These are phyloP conservation scores for Achatina immaculata DNA, from an alignment of 1,140 invertebrate genomes.

Conservation along the genomic window DNA sequence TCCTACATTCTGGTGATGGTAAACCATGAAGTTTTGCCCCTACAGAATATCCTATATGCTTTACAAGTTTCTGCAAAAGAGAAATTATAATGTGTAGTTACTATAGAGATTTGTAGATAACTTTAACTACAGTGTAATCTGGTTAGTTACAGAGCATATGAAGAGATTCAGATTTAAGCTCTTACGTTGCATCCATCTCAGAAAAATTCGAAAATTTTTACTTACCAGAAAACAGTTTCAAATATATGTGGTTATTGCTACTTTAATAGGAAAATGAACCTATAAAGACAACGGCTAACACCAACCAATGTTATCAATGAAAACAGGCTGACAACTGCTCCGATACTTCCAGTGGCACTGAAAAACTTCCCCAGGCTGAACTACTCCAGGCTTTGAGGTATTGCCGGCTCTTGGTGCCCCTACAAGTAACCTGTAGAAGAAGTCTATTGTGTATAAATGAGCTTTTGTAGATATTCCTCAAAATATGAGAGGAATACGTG, in stretches of 20 bases:
- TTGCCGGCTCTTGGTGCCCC: constrained; percentile 52
- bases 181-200: too few relatives aligned
- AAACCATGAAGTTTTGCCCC: too few relatives aligned
- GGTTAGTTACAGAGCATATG: too few relatives aligned
- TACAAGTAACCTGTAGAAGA: constrained; percentile 48
- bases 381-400: constrained; percentile 32
- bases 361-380: constrained; percentile 47
- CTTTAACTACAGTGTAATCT: too few relatives aligned
- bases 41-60: too few relatives aligned
- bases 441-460: not conserved
- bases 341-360: constrained; percentile 47
- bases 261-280: not conserved
- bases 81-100: too few relatives aligned
- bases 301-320: constrained; percentile 40
- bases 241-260: not conserved
- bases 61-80: too few relatives aligned
- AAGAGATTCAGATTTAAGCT: too few relatives aligned
- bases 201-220: too few relatives aligned
- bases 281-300: not conserved
- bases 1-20: too few relatives aligned
- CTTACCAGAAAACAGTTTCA: not conserved
- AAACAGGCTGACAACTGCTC: constrained; percentile 35
- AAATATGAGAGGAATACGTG: too few relatives aligned
- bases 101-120: too few relatives aligned
- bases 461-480: not conserved